Base-by-base conservation (phyloP, 2,888 invertebrate species). In the Tupiocoris notatus region DNA sequence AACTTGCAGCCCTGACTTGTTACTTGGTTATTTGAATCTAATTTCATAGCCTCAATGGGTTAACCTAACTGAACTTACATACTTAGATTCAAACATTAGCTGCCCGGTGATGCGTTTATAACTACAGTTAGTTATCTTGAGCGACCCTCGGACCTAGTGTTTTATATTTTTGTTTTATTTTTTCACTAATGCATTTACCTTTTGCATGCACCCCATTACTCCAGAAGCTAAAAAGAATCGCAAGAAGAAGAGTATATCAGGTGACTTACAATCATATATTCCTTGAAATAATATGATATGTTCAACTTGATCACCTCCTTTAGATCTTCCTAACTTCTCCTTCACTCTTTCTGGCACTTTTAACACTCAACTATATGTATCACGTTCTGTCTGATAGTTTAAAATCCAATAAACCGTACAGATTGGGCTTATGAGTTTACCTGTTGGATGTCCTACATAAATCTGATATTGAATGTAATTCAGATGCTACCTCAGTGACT, bases 161-260 rank as follows among this genome's bases (percentile, higher is more conserved):
- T 57, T 25, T 75, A n/a, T n/a, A n/a, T n/a, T n/a, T n/a, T n/a
- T n/a, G n/a, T n/a, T 20, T 75, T 54, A 2, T 65, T 74, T 80
- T 80, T 82, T 81, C 78, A 86, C 86, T 85, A 85, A 84, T 86
- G 85, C 85, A 86, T 85, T 84, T 86, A 86, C 86, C 87, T 86
- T 86, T 85, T 83, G 82, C 84, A 84, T 84, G 83, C 85, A 83
- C 83, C 82, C 81, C 81, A 84, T 83, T 84, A 85, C 84, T 84
- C 84, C 88, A 95, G 94, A 95, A 90, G 93, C 93, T 89, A 95
- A 94, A 93, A 94, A 94, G 91, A 92, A 92, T 89, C 91, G 92
- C 89, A 92, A 92, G 90, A 93, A 93, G 89, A 94, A 94, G 90
- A 94, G 93, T 86, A 86, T 92, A 86, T 88, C 92, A 89, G 93